Evolutionary conservation across 1,140 invertebrate genomes (phyloP), one percentile per base, ranked within the genome.

Genomic region (Episyrphus balteatus): DNA sequence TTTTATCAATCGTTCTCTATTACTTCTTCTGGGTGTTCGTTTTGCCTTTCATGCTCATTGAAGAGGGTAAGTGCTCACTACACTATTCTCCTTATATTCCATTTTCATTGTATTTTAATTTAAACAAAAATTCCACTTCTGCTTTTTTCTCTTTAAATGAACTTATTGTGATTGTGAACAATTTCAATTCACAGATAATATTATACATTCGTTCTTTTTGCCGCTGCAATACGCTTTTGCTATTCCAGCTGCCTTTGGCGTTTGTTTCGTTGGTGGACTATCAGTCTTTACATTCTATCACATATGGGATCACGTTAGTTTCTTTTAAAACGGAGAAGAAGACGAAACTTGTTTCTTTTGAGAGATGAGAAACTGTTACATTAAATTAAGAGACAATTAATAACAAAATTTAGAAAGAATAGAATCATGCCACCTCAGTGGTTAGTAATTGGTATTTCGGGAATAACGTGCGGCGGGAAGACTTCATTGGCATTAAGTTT

Each of bases 391-490:
- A 31, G 2, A 47, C 6, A 34, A n/a, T n/a, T n/a, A n/a, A n/a
- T n/a, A n/a, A 47, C 40, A 48, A 34, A 33, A 44, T 10, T 47
- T 49, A 47, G 36, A 48, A 7, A 5, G 8, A n/a, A 18, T 7
- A 30, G 21, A 42, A 44, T 42, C 55, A 62, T 62, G 21, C 62
- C 57, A 52, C 65, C 68, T 33, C 66, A 76, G 21, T 86, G 81
- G 82, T 57, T 84, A 14, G 61, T 87, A 11, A 72, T 89, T 46
- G 86, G 83, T 17, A 76, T 90, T 51, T 79, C 82, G 11, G 86
- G 87, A 1, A 78, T 81, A 5, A 88, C 86, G 0, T 84, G 82
- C 53, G 82, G 84, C 41, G 87, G 88, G 33, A 92, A 92, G 71
- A 85, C 85, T 2, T 83, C 83, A 0, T 53, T 88, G 14, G 74